Evolutionary conservation across 2,888 invertebrate species (phyloP).

Genomic region (Ametastegia equiseti): DNA sequence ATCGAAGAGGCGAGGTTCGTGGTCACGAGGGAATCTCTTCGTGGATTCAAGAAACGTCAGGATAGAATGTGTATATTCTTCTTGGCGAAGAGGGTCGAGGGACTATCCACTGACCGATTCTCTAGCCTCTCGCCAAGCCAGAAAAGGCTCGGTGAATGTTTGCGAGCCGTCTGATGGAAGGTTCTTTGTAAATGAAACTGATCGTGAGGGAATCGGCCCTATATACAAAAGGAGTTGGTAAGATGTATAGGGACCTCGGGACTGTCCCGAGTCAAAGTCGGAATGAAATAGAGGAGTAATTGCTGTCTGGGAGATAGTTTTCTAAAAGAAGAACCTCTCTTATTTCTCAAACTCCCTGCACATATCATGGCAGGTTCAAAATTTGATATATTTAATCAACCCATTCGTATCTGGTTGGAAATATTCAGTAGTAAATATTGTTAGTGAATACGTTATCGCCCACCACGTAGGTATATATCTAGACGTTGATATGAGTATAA

Average conservation of each 20-base stretch:
- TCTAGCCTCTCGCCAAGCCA: neutral
- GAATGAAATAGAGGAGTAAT: slow-evolving; percentile 6
- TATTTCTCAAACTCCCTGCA: neutral
- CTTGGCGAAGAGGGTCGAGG: neutral
- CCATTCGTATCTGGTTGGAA: neutral
- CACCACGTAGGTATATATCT: neutral
- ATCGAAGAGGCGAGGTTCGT: slow-evolving; percentile 12
- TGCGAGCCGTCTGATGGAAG: slow-evolving; percentile 34
- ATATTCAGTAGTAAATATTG: neutral
- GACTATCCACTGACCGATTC: slow-evolving; percentile 19
- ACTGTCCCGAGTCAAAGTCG: slow-evolving; percentile 5
- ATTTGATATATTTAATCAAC: neutral
- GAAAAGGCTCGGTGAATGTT: slow-evolving; percentile 8
- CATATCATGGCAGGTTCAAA: neutral
- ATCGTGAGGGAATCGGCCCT: neutral
- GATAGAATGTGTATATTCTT: slow-evolving; percentile 31
- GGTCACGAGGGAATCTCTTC: slow-evolving; percentile 40
- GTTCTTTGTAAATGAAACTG: slow-evolving; percentile 25
- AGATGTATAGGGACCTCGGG: neutral
- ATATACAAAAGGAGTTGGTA: neutral
- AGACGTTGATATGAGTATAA: neutral
- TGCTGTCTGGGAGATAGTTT: neutral
- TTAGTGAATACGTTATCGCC: neutral
- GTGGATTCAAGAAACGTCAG: slow-evolving; percentile 3
- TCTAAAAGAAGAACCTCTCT: neutral